Evolutionary conservation across 1,140 invertebrate genomes (phyloP), one percentile per base, ranked within the genome.

Genomic region (Philotrypesis tridentata): DNA sequence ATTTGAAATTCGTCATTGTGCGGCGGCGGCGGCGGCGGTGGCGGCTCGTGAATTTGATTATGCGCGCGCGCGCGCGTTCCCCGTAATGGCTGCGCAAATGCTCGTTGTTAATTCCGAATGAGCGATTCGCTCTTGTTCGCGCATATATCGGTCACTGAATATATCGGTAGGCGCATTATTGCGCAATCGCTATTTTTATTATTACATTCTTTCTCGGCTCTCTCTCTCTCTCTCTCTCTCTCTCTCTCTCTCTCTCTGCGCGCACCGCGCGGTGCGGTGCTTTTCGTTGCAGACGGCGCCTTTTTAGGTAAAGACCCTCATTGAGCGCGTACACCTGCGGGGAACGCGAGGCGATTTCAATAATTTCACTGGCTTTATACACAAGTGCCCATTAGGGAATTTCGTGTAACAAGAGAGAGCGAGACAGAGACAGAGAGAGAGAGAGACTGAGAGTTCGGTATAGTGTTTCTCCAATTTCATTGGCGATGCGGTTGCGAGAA

Each of bases 1-100:
- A 25, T 29, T 73, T 73, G 33, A 48, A 73, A 73, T 73, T 48
- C 71, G 71, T 73, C 71, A 73, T 73, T 73, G 71, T n/a, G n/a
- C n/a, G n/a, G n/a, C n/a, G n/a, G n/a, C n/a, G n/a, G n/a, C n/a
- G n/a, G n/a, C n/a, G n/a, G n/a, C n/a, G n/a, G n/a, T 55, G 37
- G 17, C 71, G 21, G 21, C 23, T 27, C 17, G n/a, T 29, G 63
- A 29, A 29, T 65, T 65, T 65, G 27, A 65, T 65, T 70, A n/a
- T 31, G 67, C 67, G 8, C 33, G n/a, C n/a, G n/a, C n/a, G n/a
- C n/a, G n/a, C n/a, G n/a, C 14, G 65, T 25, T 8, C 40, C 6
- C 21, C n/a, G 48, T 55, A 55, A 55, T 55, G 31, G 67, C 31
- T 14, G 25, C 61, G 7, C 61, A 27, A 65, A 65, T 25, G 25